These are phyloP conservation scores for Chironomus striatipennis DNA, from an alignment of 1,140 invertebrate species.

Conservation along the genomic window DNA sequence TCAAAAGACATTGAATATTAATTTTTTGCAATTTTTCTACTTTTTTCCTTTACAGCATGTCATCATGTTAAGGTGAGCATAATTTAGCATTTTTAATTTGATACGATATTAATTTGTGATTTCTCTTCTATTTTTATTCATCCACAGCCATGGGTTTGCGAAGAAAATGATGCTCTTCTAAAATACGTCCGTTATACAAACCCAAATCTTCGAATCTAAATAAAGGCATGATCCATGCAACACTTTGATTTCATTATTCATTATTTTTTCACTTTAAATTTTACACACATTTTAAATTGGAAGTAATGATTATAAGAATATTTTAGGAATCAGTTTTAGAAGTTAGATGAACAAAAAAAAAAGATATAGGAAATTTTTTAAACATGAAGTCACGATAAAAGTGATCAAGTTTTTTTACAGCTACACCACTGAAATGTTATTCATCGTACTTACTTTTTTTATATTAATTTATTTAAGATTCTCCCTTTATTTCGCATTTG, in stretches of 20 bases:
- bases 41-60: constrained; percentile 49
- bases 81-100: background rate
- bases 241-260: too few species aligned
- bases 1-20: too few species aligned
- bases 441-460: background rate
- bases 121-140: background rate
- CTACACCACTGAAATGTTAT: background rate
- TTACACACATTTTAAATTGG: too few species aligned
- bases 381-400: background rate
- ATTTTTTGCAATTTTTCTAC: too few species aligned
- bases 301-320: too few species aligned
- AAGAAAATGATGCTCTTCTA: constrained; percentile 69
- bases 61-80: constrained; percentile 58
- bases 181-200: constrained; percentile 72
- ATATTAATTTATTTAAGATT: background rate
- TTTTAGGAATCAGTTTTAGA: too few species aligned
- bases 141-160: constrained; percentile 64
- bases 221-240: background rate
- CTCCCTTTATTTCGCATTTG: background rate
- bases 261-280: too few species aligned
- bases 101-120: background rate
- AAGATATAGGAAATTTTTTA: too few species aligned
- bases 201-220: constrained; percentile 59
- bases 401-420: background rate
- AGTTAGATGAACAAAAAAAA: too few species aligned